Conservation (phyloP, 2,888 invertebrate species). For the Melipona beecheii region DNA sequence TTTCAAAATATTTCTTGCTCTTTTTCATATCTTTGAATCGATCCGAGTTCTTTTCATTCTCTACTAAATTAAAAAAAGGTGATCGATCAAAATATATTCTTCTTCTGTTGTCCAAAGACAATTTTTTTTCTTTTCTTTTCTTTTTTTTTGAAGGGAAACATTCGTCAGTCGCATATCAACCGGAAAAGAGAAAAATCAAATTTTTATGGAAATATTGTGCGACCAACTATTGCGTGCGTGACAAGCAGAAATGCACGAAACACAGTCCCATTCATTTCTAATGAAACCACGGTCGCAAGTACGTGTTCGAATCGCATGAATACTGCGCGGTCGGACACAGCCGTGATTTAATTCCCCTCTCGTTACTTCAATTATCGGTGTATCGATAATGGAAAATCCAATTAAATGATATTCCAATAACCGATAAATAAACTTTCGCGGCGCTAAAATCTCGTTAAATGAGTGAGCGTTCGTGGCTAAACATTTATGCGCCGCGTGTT, state of each 20-base stretch:
- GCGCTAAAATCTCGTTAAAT: constrained; percentile 42
- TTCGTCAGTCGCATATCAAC: neutral
- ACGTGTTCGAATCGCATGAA: constrained; percentile 5
- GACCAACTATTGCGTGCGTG: neutral
- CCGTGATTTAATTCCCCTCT: constrained; percentile 44
- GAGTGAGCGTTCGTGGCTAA: constrained; percentile 11
- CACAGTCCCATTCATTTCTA: constrained; percentile 34
- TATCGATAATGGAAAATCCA: constrained; percentile 56
- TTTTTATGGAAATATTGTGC: neutral
- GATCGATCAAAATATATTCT: no score
- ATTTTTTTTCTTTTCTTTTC: neutral
- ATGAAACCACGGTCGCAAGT: constrained; percentile 10
- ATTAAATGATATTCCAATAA: constrained; percentile 45
- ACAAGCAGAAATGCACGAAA: neutral
- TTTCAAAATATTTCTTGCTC: no score
- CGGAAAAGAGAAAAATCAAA: neutral
- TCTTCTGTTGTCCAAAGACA: no score
- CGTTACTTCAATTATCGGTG: constrained; percentile 55
- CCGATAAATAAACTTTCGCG: constrained; percentile 42
- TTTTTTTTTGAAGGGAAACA: neutral
- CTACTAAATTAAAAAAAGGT: no score
- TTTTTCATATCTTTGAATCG: no score
- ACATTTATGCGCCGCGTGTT: neutral
- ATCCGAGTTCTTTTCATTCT: no score
- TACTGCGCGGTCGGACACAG: constrained; percentile 3